Evolutionary conservation across 2,113 vertebrate genomes (phyloP), one percentile per base, ranked within the genome.

Genomic region (Nannobrachium achirus): DNA sequence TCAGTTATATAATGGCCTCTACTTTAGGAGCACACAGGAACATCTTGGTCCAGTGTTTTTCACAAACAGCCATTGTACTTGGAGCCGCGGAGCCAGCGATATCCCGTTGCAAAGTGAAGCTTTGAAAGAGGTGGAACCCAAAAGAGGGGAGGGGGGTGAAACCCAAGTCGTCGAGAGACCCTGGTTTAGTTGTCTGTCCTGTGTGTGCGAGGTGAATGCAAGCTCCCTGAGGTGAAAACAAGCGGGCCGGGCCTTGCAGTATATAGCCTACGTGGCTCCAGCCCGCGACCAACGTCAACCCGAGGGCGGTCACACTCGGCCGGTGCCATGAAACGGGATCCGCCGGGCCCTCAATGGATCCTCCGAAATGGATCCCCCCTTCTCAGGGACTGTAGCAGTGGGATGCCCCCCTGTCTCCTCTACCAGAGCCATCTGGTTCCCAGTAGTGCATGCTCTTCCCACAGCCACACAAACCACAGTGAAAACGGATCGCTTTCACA

Each of bases 321-420:
- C 72, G 72, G 33, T 79, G 85, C 87, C 86, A 66, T 90, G 92
- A 89, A 93, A 93, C 90, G 18, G 55, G 82, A 93, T 87, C 85
- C 71, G 44, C 63, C 3, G 0, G 58, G 71, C 58, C 76, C 68
- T 92, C 88, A 90, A 89, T 89, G 59, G 88, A 84, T 88, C 81
- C 83, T 58, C 72, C 69, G 71, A 88, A 92, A 90, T 82, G 62
- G 86, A 88, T 83, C 88, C 78, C 19, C n/a, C 50, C 41, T 73
- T 88, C 81, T 68, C 73, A 52, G 75, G 69, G 71, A 84, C 62
- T 33, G 25, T 5, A 68, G 83, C 63, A 50, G 11, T 78, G 80
- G 73, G 87, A 90, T 86, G 66, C 74, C 79, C 79, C 78, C 60
- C 50, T 79, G 80, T 84, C 79, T 86, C 86, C 84, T n/a, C n/a